A percentile compares a stretch with the other conserved stretches of the same genome.
phyloP scores from a whole-genome alignment of 2,888 invertebrate species.

The Athalia rosae region DNA sequence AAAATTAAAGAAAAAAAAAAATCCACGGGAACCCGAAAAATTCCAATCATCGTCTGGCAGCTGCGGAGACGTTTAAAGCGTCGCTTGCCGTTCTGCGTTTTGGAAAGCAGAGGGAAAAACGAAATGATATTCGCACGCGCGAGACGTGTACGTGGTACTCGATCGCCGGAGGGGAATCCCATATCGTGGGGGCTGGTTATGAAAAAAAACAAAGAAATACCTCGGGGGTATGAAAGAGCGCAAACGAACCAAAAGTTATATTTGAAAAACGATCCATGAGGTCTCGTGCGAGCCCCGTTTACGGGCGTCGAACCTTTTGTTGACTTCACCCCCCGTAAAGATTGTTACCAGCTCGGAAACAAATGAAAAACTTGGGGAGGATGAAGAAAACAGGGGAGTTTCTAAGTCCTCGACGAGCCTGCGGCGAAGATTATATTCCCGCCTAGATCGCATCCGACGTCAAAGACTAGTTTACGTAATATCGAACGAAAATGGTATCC shows the following conservation, averaged over 20 bases:
- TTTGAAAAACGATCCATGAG: too few species aligned
- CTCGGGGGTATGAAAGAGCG: neutral
- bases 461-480: too few species aligned
- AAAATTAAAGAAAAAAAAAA: neutral
- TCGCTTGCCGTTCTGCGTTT: too few species aligned
- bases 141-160: neutral
- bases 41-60: too few species aligned
- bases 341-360: conserved; percentile 8
- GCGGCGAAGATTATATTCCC: too few species aligned
- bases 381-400: neutral
- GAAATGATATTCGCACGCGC: conserved; percentile 4
- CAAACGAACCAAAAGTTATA: too few species aligned
- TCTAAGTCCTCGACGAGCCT: too few species aligned
- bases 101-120: neutral
- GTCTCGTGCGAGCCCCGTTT: neutral
- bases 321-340: neutral
- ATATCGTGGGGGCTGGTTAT: neutral
- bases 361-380: neutral
- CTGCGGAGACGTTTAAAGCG: too few species aligned
- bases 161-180: conserved; percentile 7
- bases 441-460: too few species aligned
- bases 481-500: too few species aligned
- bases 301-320: conserved; percentile 33
- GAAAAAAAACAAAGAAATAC: conserved; percentile 22
- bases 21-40: too few species aligned